Percentiles rank a stretch among this genome's conserved stretches.
Conservation (phyloP, 64 coral and sea anemone species). For the Stichodactyla mertensii region DNA sequence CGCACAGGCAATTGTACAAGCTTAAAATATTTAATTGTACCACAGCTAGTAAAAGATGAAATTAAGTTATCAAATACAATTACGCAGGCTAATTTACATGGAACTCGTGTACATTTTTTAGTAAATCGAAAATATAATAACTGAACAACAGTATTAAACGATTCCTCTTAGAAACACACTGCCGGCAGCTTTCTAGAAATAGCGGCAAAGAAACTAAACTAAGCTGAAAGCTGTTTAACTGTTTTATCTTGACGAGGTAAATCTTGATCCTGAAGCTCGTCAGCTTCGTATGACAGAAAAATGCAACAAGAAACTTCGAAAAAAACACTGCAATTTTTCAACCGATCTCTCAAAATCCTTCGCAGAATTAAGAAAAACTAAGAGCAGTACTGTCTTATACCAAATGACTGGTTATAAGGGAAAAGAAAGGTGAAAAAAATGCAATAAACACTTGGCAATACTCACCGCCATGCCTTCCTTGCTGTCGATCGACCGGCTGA, state of each 20-base stretch:
- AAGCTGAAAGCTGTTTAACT: neutral
- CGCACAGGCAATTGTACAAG: no score
- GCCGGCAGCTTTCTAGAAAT: neutral
- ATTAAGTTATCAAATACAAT: neutral
- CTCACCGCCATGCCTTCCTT: conserved; percentile 23
- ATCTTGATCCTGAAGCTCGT: neutral
- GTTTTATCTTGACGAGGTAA: neutral
- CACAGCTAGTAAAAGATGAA: neutral
- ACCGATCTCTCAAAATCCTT: neutral
- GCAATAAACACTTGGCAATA: neutral
- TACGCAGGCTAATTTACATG: neutral
- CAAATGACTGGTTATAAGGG: neutral
- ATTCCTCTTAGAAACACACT: neutral
- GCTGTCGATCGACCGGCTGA: conserved; percentile 10
- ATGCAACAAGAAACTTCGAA: neutral
- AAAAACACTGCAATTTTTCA: neutral
- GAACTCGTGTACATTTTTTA: neutral
- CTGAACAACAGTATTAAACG: neutral
- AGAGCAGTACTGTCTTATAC: neutral
- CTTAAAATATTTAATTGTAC: neutral
- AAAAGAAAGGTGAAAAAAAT: neutral
- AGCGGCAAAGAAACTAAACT: neutral
- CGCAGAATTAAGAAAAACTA: neutral
- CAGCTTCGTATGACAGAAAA: neutral
- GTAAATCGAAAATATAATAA: neutral